A percentile compares a stretch with the other conserved stretches of the same genome.
These are phyloP conservation scores for Cephalopterus ornatus DNA, from an alignment of 2,113 vertebrate genomes.

Conservation along the genomic window DNA sequence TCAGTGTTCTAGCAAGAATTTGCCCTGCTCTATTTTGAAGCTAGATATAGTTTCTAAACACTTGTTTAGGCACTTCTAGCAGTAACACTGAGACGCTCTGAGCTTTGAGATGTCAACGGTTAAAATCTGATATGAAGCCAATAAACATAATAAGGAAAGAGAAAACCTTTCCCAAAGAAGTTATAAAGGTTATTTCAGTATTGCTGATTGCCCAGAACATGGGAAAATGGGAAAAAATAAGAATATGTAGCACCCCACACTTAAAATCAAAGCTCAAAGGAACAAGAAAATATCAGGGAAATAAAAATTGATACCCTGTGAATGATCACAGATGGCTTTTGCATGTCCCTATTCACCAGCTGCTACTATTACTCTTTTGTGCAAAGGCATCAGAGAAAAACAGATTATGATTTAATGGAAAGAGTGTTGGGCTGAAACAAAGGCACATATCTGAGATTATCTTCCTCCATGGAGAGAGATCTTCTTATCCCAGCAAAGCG, in stretches of 20 bases:
- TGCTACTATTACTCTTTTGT: not conserved
- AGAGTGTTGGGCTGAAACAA: not conserved
- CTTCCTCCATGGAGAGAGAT: not conserved
- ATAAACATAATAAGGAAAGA: not conserved
- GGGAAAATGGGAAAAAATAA: not conserved
- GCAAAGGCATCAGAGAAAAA: slow-evolving; percentile 18
- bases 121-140: not conserved
- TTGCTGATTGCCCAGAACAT: not conserved
- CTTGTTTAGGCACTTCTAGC: not conserved
- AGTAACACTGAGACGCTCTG: not conserved
- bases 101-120: not conserved
- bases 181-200: not conserved
- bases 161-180: not conserved
- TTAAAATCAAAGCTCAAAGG: not conserved
- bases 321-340: slow-evolving; percentile 22
- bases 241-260: not conserved
- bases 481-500: not conserved
- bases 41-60: not conserved
- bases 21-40: not conserved
- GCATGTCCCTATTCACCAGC: not conserved
- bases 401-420: slow-evolving; percentile 18
- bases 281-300: not conserved
- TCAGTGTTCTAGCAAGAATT: not conserved
- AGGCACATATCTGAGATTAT: not conserved
- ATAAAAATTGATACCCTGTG: not conserved